Evolutionary conservation across 1,140 invertebrate genomes (phyloP), one percentile per base, ranked within the genome.

Genomic region (Gryllus bimaculatus): DNA sequence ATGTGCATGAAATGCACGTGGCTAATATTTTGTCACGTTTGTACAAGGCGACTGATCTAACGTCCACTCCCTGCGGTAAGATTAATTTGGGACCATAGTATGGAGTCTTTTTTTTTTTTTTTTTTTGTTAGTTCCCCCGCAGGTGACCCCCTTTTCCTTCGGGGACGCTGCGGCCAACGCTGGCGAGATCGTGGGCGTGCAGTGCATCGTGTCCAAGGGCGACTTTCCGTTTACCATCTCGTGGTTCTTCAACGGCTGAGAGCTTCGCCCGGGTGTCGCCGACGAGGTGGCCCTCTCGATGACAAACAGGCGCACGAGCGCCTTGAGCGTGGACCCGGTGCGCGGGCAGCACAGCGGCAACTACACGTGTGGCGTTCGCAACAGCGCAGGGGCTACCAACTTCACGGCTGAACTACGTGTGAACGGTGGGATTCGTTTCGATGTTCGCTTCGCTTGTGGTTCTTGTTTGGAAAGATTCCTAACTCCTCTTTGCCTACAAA

Each of bases 141-240:
- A 80, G 83, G 91, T 93, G 83, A 87, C 89, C 66, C 89, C 89
- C 48, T 91, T 84, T 73, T 75, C 81, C 12, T 85, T 86, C 75
- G 89, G 89, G 76, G 87, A 89, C n/a, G 87, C 87, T 76, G 87
- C 88, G 21, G 83, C 90, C 0, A 90, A 91, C 84, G 91, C 92
- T 81, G 92, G 92, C 74, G 92, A 93, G 83, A 89, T 91, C 79
- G 85, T 93, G 73, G 89, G 90, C 15, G 87, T 21, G 88, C 88
- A 47, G 47, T 98, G 96, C 86, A 91, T 92, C 18, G 91, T 97
- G 8, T 91, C 91, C 81, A 95, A 95, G 85, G 94, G 95, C 48
- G 94, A 96, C 84, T 87, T 91, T 78, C 95, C 95, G 2, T 87
- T 96, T 78, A 91, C 91, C 78, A 93, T 96, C 81, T 86, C 87